These are phyloP conservation scores for Apostichopus californicus DNA, from an alignment of 35 echinoderm and acorn worm genomes.

Conservation along the genomic window DNA sequence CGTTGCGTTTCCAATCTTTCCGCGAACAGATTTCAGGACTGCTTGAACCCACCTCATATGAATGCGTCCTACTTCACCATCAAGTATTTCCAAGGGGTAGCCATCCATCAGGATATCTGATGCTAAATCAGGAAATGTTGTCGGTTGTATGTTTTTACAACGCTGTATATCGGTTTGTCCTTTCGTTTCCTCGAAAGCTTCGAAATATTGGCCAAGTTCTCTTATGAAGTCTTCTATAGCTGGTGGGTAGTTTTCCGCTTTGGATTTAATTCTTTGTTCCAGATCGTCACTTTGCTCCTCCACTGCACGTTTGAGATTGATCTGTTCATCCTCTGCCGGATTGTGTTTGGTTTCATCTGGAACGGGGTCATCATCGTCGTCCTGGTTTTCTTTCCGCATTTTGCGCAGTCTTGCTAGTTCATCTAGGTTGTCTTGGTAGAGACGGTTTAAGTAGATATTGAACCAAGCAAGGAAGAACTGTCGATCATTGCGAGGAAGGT, in stretches of 20 bases:
- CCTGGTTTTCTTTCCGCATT: neutral
- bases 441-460: constrained; percentile 20
- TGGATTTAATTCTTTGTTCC: neutral
- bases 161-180: neutral
- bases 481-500: too few relatives aligned
- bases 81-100: constrained; percentile 29
- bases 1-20: too few relatives aligned
- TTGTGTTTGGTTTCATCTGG: neutral
- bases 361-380: neutral
- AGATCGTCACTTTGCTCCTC: constrained; percentile 1
- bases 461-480: constrained; percentile 33
- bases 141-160: too few relatives aligned
- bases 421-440: constrained; percentile 20
- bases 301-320: neutral
- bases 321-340: neutral
- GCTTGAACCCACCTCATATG: constrained; percentile 22
- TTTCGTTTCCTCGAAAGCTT: constrained; percentile 15
- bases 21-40: too few relatives aligned
- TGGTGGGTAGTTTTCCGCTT: neutral
- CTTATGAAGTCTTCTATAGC: constrained; percentile 31
- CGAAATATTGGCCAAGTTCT: constrained; percentile 45
- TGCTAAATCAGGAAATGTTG: neutral
- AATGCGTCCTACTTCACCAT: constrained; percentile 25
- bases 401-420: neutral
- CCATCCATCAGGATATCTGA: constrained; percentile 26